Evolutionary conservation across 2,113 vertebrate species (phyloP).

Genomic region (Tichodroma muraria): DNA sequence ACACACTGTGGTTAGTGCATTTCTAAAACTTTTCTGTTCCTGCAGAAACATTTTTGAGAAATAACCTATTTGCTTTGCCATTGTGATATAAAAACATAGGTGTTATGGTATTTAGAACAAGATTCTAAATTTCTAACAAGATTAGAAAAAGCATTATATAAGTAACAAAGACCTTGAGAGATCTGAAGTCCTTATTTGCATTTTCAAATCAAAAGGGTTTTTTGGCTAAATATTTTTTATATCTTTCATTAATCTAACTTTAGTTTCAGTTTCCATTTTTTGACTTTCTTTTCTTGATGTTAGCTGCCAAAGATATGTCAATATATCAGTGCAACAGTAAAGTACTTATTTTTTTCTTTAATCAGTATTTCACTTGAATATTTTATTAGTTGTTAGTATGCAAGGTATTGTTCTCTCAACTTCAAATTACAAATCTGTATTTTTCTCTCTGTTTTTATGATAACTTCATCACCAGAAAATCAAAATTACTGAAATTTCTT

Average conservation of each 20-base stretch:
- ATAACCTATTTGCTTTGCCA: neutral
- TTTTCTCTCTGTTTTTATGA: neutral
- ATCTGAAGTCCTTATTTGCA: neutral
- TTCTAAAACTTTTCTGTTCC: neutral
- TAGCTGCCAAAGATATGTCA: neutral
- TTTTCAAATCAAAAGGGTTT: neutral
- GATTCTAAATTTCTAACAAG: no score
- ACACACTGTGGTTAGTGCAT: neutral
- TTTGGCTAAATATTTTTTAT: neutral
- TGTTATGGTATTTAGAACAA: neutral
- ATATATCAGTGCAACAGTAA: neutral
- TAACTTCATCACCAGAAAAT: neutral
- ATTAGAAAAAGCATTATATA: no score
- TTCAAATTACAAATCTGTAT: neutral
- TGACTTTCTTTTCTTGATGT: neutral
- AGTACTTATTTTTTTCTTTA: neutral
- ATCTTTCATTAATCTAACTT: neutral
- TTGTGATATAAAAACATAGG: neutral
- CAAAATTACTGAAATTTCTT: neutral
- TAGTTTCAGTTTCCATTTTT: neutral
- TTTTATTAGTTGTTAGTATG: neutral
- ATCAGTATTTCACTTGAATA: neutral
- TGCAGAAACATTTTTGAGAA: neutral
- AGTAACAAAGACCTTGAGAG: neutral
- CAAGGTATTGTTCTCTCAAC: neutral